Conservation (phyloP, 2,113 vertebrate species). For the Strigops habroptila region DNA sequence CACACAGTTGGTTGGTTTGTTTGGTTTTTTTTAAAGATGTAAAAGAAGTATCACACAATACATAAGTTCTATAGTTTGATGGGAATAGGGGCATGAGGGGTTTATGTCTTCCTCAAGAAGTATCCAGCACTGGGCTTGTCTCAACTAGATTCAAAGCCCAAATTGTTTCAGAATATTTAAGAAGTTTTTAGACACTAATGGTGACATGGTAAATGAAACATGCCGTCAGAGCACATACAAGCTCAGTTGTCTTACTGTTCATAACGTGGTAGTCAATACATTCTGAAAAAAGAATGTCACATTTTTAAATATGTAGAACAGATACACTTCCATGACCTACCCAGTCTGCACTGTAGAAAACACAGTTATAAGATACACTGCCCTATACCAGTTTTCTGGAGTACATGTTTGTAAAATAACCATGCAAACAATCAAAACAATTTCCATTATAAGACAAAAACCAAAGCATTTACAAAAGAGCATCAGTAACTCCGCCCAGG, state of each 20-base stretch:
- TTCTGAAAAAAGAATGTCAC: background rate
- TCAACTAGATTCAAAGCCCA: background rate
- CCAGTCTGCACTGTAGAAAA: background rate
- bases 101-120: background rate
- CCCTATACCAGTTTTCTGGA: background rate
- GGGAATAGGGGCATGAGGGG: background rate
- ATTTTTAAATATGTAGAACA: background rate
- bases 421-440: background rate
- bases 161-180: background rate
- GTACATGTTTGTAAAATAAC: background rate
- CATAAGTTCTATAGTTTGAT: background rate
- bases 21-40: background rate
- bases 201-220: background rate
- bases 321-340: background rate
- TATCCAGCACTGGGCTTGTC: background rate
- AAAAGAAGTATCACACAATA: background rate
- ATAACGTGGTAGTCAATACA: background rate
- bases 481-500: background rate
- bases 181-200: background rate
- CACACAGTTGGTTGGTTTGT: background rate
- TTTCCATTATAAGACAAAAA: constrained; percentile 21
- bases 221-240: background rate
- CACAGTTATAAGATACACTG: background rate
- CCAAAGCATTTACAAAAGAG: constrained; percentile 11
- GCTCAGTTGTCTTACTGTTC: background rate